Conservation (phyloP, 2,888 invertebrate species). For the Plagodis dolabraria region DNA sequence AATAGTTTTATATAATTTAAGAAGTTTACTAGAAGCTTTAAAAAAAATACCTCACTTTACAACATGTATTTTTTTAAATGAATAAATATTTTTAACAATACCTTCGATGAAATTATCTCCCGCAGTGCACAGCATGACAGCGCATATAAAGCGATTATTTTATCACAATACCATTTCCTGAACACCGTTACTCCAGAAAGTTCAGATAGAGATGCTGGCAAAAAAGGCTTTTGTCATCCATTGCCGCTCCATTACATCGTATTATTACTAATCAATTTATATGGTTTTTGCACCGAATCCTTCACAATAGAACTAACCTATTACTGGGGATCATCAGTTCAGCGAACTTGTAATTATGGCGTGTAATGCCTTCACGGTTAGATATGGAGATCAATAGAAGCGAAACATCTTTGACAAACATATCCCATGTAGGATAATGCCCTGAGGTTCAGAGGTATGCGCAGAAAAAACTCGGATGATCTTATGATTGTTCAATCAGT, state of each 20-base stretch:
- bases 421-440: slow-evolving; percentile 20
- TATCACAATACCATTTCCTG: slow-evolving; percentile 23
- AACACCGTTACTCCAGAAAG: slow-evolving; percentile 5
- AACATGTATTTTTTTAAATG: not conserved
- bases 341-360: slow-evolving; percentile 36
- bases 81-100: slow-evolving; percentile 12
- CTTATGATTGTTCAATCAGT: slow-evolving; percentile 1
- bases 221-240: slow-evolving; percentile 5
- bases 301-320: slow-evolving; percentile 19
- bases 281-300: slow-evolving; percentile 13
- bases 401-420: slow-evolving; percentile 24
- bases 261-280: slow-evolving; percentile 24
- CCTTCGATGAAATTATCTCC: slow-evolving; percentile 14
- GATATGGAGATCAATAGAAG: slow-evolving; percentile 44
- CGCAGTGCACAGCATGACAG: slow-evolving; percentile 19
- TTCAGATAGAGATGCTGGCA: not conserved
- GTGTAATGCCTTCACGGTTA: slow-evolving; percentile 34
- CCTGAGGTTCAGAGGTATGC: slow-evolving; percentile 5
- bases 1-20: too few species aligned
- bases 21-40: too few species aligned
- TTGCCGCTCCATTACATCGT: slow-evolving; percentile 15
- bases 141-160: slow-evolving; percentile 18
- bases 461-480: slow-evolving; percentile 1
- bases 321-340: slow-evolving; percentile 32
- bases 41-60: too few species aligned